Evolutionary conservation across 2,888 invertebrate genomes (phyloP).

Genomic region (Cheilosia vernalis): DNA sequence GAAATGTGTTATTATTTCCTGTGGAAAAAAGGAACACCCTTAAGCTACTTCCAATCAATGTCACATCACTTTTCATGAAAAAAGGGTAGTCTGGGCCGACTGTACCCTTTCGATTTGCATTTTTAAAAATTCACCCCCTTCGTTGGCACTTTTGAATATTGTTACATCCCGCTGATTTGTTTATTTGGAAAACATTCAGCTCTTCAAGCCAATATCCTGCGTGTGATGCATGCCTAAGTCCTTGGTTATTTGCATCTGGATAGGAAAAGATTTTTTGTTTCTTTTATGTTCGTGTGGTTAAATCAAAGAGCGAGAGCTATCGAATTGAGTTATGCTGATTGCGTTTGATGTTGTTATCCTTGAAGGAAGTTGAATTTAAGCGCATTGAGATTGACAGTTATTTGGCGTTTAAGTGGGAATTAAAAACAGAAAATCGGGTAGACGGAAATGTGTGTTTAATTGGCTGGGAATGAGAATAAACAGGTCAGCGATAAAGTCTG

Average conservation of each 20-base stretch:
- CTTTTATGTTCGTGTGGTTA: slow-evolving; percentile 37
- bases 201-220: slow-evolving; percentile 65
- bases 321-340: slow-evolving; percentile 68
- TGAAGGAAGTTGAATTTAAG: slow-evolving; percentile 61
- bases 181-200: slow-evolving; percentile 72
- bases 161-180: slow-evolving; percentile 71
- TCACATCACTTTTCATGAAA: slow-evolving; percentile 68
- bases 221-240: slow-evolving; percentile 47
- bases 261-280: slow-evolving; percentile 48
- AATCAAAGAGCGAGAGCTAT: slow-evolving; percentile 46
- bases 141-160: slow-evolving; percentile 29
- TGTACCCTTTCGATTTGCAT: slow-evolving; percentile 38
- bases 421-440: slow-evolving; percentile 24
- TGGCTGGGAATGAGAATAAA: not conserved
- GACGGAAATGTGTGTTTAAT: not conserved
- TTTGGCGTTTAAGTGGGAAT: slow-evolving; percentile 71
- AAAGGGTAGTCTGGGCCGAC: slow-evolving; percentile 32
- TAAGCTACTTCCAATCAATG: slow-evolving; percentile 70
- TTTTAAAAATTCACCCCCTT: slow-evolving; percentile 64
- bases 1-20: slow-evolving; percentile 71
- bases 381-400: slow-evolving; percentile 69
- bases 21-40: slow-evolving; percentile 45
- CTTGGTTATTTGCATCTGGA: slow-evolving; percentile 60
- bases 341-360: slow-evolving; percentile 64
- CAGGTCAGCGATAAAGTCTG: slow-evolving; percentile 24